phyloP scores from a whole-genome alignment of 2,797 vertebrate species.

The Notolepis coatsorum region DNA sequence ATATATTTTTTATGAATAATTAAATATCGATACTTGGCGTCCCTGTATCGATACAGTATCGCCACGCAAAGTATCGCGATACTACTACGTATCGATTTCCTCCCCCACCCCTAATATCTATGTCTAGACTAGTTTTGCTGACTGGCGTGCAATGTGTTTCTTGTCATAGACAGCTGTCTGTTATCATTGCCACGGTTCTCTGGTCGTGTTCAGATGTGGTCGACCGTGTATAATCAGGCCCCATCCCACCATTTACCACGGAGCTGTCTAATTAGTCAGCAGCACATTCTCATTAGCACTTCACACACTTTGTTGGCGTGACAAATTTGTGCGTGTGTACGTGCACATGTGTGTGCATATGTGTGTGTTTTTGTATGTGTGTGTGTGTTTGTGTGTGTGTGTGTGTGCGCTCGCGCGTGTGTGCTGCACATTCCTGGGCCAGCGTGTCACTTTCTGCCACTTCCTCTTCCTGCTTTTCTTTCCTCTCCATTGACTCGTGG shows the following conservation, averaged over 20 bases:
- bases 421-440: not conserved
- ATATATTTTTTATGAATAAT: too few species aligned
- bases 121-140: too few species aligned
- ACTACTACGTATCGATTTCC: too few species aligned
- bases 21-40: too few species aligned
- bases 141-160: conserved; percentile 11
- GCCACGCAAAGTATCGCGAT: too few species aligned
- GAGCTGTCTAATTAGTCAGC: conserved; percentile 36
- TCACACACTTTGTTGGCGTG: not conserved
- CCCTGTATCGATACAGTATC: too few species aligned
- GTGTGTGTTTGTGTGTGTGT: not conserved
- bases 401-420: not conserved
- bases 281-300: conserved; percentile 11
- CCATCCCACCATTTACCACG: conserved; percentile 27
- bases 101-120: too few species aligned
- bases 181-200: not conserved
- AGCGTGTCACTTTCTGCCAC: conserved; percentile 1
- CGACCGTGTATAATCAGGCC: conserved; percentile 23
- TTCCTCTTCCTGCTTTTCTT: not conserved
- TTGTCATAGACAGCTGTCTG: conserved; percentile 18
- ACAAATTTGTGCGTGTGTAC: not conserved
- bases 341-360: not conserved
- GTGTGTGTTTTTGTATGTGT: not conserved
- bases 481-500: not conserved
- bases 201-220: conserved; percentile 27